Percentiles rank a stretch among this genome's conserved stretches.
These are phyloP conservation scores for Latheticus oryzae DNA, from an alignment of 2,888 invertebrate genomes.

Conservation along the genomic window DNA sequence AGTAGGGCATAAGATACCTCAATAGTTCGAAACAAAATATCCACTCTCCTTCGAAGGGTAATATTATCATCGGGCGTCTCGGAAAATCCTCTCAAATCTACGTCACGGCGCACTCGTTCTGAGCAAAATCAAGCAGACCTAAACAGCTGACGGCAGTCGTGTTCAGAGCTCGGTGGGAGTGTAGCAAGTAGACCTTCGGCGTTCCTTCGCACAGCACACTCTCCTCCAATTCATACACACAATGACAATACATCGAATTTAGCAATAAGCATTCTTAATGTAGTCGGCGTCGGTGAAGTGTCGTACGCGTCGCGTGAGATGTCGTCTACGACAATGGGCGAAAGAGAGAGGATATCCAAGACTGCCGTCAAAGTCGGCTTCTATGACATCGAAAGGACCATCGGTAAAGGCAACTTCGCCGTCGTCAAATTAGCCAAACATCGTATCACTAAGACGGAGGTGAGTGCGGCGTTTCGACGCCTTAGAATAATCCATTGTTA, in stretches of 20 bases:
- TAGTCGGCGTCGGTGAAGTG: constrained; percentile 23
- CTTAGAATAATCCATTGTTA: constrained; percentile 29
- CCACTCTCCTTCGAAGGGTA: not conserved
- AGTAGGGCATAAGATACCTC: too few relatives aligned
- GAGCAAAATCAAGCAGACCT: constrained; percentile 47
- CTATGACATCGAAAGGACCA: constrained; percentile 97
- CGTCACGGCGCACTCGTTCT: constrained; percentile 48
- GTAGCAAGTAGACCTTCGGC: constrained; percentile 42
- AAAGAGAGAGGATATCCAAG: constrained; percentile 62
- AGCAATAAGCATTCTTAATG: constrained; percentile 54
- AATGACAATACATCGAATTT: constrained; percentile 62
- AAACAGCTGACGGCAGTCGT: constrained; percentile 57
- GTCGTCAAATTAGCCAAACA: constrained; percentile 98
- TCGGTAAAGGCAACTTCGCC: constrained; percentile 99
- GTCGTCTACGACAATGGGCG: constrained; percentile 43
- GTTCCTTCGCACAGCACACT: constrained; percentile 52
- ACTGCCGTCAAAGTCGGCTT: constrained; percentile 89
- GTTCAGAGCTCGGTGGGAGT: constrained; percentile 52
- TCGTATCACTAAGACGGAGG: constrained; percentile 98
- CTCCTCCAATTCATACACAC: too few relatives aligned
- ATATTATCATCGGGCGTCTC: constrained; percentile 1
- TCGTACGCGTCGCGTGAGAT: constrained; percentile 12
- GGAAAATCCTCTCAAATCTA: constrained; percentile 28
- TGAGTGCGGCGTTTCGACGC: constrained; percentile 65
- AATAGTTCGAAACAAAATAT: too few relatives aligned